Percentiles rank a stretch among this genome's conserved stretches.
Conservation (phyloP, 2,888 invertebrate genomes). For the Xanthia togata region DNA sequence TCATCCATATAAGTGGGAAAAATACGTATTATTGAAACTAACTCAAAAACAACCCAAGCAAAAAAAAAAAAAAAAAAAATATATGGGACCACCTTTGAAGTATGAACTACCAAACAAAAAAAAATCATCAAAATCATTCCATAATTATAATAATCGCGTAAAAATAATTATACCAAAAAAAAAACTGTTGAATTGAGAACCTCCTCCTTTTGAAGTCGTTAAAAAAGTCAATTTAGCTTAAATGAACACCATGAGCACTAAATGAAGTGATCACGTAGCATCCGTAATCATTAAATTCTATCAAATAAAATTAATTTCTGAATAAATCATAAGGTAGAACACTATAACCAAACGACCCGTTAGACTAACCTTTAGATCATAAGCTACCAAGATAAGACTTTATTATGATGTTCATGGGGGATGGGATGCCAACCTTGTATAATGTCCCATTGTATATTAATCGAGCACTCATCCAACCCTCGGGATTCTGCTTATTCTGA, state of each 20-base stretch:
- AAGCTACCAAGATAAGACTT: constrained; percentile 24
- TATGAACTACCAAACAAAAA: no score
- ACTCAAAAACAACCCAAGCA: no score
- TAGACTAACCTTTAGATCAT: constrained; percentile 20
- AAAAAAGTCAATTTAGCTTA: neutral
- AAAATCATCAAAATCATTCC: no score
- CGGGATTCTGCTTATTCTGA: constrained; percentile 31
- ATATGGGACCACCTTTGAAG: no score
- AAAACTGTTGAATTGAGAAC: no score
- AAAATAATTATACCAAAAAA: no score
- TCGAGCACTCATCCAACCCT: constrained; percentile 30
- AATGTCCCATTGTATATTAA: constrained; percentile 55
- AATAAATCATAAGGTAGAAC: neutral
- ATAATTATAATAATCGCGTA: no score
- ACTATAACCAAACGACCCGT: neutral
- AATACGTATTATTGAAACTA: no score
- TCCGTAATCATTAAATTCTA: neutral
- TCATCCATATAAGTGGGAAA: no score
- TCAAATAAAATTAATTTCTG: neutral
- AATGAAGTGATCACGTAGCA: neutral
- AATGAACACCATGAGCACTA: neutral
- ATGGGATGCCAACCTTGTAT: constrained; percentile 21
- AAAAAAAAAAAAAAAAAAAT: no score
- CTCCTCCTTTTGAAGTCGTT: no score
- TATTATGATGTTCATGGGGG: constrained; percentile 27